Evolutionary conservation across 1,140 invertebrate genomes (phyloP).

Genomic region (Ooceraea biroi): DNA sequence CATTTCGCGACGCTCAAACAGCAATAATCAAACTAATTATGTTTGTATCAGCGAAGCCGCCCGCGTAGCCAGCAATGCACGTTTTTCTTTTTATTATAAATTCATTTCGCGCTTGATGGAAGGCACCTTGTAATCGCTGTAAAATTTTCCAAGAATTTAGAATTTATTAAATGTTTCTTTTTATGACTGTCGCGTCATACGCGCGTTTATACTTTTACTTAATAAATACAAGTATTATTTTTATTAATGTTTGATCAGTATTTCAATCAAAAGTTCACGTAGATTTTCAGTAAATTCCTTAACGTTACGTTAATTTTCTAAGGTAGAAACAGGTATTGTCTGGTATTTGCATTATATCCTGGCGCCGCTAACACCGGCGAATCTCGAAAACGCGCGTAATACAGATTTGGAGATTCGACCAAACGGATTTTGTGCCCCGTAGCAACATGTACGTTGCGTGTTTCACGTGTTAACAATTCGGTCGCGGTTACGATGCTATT

Average conservation of each 20-base stretch:
- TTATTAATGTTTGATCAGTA: too few relatives aligned
- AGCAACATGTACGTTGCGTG: constrained; percentile 78
- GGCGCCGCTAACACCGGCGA: constrained; percentile 33
- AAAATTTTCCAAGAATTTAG: too few relatives aligned
- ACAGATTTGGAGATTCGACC: constrained; percentile 73
- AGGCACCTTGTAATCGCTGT: not conserved
- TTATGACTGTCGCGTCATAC: too few relatives aligned
- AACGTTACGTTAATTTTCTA: too few relatives aligned
- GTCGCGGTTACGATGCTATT: constrained; percentile 83
- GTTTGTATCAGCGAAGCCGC: constrained; percentile 43
- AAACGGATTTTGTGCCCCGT: constrained; percentile 76
- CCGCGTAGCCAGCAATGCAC: not conserved
- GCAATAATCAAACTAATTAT: constrained; percentile 64
- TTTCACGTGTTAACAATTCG: constrained; percentile 83
- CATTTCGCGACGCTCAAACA: constrained; percentile 66
- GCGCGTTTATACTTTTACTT: too few relatives aligned
- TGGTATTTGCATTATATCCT: constrained; percentile 15
- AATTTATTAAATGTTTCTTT: too few relatives aligned
- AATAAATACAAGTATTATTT: too few relatives aligned
- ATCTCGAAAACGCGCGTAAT: constrained; percentile 72
- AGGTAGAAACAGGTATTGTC: not conserved
- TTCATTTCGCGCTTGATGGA: not conserved
- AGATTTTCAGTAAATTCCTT: too few relatives aligned
- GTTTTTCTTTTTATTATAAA: constrained; percentile 29
- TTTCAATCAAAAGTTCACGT: too few relatives aligned